phyloP scores from a whole-genome alignment of 2,797 vertebrate species.

The Gymnopithys bicolor region DNA sequence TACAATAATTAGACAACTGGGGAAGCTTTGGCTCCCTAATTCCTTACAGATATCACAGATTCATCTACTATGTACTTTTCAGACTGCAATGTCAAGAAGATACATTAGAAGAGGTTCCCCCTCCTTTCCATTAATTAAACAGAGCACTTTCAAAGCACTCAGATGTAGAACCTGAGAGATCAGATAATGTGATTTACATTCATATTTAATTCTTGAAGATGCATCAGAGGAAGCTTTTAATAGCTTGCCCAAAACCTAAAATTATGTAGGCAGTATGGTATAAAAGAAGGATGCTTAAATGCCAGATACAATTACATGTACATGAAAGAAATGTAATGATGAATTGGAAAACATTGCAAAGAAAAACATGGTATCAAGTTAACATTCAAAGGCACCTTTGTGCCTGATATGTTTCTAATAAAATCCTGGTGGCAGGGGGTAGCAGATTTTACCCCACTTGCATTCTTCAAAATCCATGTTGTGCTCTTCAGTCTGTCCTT shows the following conservation, averaged over 20 bases:
- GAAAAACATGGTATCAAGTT: background rate
- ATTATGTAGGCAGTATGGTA: background rate
- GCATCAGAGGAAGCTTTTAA: background rate
- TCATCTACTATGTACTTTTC: background rate
- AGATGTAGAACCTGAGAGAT: background rate
- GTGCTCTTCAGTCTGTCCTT: background rate
- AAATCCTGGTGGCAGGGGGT: background rate
- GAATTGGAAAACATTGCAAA: background rate
- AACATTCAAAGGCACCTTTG: slow-evolving; percentile 1
- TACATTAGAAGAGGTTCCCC: background rate
- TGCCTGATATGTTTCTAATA: slow-evolving; percentile 4
- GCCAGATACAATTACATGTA: background rate
- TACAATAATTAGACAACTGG: background rate
- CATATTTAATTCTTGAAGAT: slow-evolving; percentile 37
- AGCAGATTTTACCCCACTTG: background rate
- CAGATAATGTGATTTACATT: slow-evolving; percentile 27
- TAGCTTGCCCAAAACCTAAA: background rate
- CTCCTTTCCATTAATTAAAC: slow-evolving; percentile 5
- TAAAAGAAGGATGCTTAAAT: background rate
- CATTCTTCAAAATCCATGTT: background rate
- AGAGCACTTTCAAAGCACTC: slow-evolving; percentile 8
- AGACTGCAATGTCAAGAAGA: background rate
- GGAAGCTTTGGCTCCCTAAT: background rate
- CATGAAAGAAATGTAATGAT: background rate
- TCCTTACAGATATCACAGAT: background rate